Percentiles rank a stretch among this genome's conserved stretches.
Conservation (phyloP, 2,888 invertebrate species). For the Prostheceraeus crozeri region DNA sequence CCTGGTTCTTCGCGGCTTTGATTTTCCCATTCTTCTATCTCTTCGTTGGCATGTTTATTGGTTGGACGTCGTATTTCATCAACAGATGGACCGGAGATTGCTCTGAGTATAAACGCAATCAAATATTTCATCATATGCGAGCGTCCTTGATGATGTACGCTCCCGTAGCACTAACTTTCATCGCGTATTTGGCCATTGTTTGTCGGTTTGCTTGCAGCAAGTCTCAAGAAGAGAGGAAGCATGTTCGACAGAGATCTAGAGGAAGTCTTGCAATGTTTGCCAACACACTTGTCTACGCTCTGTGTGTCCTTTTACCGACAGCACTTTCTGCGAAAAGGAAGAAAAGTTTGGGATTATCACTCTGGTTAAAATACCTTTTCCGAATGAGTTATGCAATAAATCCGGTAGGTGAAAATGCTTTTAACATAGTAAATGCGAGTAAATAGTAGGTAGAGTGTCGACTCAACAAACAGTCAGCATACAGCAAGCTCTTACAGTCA, state of each 20-base stretch:
- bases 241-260: too few species aligned
- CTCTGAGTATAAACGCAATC: neutral
- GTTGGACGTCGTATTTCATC: too few species aligned
- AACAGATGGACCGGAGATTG: too few species aligned
- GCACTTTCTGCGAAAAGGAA: neutral
- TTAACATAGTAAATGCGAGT: too few species aligned
- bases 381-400: slow-evolving; percentile 31
- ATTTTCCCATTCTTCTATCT: slow-evolving; percentile 19
- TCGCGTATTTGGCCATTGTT: slow-evolving; percentile 14
- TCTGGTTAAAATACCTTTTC: slow-evolving; percentile 32
- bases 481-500: too few species aligned
- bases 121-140: neutral
- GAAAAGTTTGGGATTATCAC: neutral
- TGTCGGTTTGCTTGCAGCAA: slow-evolving; percentile 6
- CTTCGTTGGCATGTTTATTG: neutral
- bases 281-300: slow-evolving; percentile 27
- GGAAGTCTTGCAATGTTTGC: slow-evolving; percentile 31
- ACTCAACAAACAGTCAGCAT: too few species aligned
- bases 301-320: slow-evolving; percentile 29
- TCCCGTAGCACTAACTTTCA: slow-evolving; percentile 2
- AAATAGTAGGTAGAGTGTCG: too few species aligned
- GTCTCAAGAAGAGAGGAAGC: neutral
- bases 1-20: neutral
- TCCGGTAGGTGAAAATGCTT: slow-evolving; percentile 34
- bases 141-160: slow-evolving; percentile 11